Base-by-base conservation (phyloP, 2,888 invertebrate species). In the Agelastica alni region DNA sequence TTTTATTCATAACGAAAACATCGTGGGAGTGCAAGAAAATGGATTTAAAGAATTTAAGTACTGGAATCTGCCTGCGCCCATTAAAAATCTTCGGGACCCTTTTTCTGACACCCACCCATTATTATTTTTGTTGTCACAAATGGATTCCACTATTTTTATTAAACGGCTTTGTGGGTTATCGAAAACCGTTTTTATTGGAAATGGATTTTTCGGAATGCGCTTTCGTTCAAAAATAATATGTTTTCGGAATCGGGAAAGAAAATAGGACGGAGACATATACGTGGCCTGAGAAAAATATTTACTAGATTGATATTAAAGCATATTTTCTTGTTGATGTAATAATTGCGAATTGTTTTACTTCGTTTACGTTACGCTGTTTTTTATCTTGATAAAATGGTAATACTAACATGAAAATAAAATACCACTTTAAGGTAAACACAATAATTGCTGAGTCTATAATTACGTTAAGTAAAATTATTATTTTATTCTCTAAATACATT, bases 111-210 rank as follows among this genome's bases (percentile, higher is more conserved):
- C n/a, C n/a, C n/a, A n/a, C n/a, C 9, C 14, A 9, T 20, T 7
- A 34, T 46, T 36, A 22, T 46, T 46, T 36, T 46, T 46, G 28
- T 37, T 28, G 34, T 46, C 34, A 34, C 34, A 46, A 46, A 46
- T 46, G 46, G 46, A 46, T 46, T 46, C 36, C 47, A 41, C 18
- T 41, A 41, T 48, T 48, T 48, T 48, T 48, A 41, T 41, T 48
- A 48, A 48, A 48, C 20, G 5, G n/a, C 17, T 28, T 32, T 32
- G 31, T 48, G 17, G 14, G 14, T 28, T 16, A 36, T 36, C 14
- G 28, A 46, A 36, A 46, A 37, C 31, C 17, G 14, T 48, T 48
- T 48, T 48, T 48, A 48, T 48, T 48, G 31, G 16, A 48, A 48
- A 48, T 48, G 48, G 48, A 48, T 48, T 36, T 45, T 13, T 28